A percentile compares a stretch with the other conserved stretches of the same genome.
phyloP scores from a whole-genome alignment of 2,888 invertebrate genomes.

The Drosophila infuscata region DNA sequence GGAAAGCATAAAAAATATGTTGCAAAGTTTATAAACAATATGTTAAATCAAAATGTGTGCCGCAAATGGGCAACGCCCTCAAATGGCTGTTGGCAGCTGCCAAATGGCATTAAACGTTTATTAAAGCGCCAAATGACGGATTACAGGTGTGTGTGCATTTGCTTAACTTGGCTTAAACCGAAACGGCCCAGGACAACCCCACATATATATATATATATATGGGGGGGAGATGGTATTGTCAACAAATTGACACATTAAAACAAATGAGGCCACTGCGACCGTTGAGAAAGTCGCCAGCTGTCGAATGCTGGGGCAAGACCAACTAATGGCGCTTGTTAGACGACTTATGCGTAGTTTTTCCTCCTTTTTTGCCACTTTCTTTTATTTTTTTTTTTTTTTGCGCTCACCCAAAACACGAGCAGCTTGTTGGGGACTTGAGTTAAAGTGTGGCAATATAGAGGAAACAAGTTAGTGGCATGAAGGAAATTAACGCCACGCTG shows the following conservation, averaged over 20 bases:
- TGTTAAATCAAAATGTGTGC: constrained; percentile 39
- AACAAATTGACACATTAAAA: constrained; percentile 81
- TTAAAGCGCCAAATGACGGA: constrained; percentile 75
- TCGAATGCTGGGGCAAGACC: constrained; percentile 48
- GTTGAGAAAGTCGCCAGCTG: constrained; percentile 65
- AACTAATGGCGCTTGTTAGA: constrained; percentile 76
- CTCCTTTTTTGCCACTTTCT: not conserved
- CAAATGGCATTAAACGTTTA: constrained; percentile 62
- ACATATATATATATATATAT: not conserved
- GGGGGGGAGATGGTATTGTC: constrained; percentile 43
- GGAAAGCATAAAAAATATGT: constrained; percentile 36
- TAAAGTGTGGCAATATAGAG: constrained; percentile 52
- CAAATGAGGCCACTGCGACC: constrained; percentile 78
- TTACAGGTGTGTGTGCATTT: constrained; percentile 62
- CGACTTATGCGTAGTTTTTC: constrained; percentile 63
- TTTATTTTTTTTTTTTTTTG: not conserved
- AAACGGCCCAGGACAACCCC: constrained; percentile 13
- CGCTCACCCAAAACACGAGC: constrained; percentile 5
- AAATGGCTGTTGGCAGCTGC: not conserved
- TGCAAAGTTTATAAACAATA: constrained; percentile 61
- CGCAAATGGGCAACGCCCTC: constrained; percentile 25
- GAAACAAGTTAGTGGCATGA: constrained; percentile 57
- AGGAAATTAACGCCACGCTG: constrained; percentile 71
- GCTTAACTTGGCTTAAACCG: constrained; percentile 8
- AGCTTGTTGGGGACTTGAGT: constrained; percentile 35